These are phyloP conservation scores for Platichthys flesus DNA, from an alignment of 2,113 vertebrate genomes.

Conservation along the genomic window DNA sequence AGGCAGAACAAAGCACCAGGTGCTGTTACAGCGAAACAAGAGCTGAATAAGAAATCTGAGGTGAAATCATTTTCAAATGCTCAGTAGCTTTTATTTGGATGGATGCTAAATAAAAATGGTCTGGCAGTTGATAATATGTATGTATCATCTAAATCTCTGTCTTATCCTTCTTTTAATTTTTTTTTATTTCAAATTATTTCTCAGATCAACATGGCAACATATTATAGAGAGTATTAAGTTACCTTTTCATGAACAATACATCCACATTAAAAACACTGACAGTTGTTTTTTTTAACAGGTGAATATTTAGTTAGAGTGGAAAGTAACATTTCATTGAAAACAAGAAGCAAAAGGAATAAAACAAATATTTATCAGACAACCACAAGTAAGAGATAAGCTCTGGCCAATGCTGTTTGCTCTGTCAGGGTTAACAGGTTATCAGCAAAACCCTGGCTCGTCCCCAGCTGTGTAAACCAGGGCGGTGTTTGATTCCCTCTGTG, in stretches of 20 bases:
- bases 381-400: neutral
- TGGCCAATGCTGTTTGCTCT: neutral
- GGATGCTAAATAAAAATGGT: neutral
- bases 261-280: constrained; percentile 30
- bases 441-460: neutral
- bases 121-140: too few relatives aligned
- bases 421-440: neutral
- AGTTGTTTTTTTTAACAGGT: neutral
- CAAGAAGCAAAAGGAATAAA: constrained; percentile 1
- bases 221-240: constrained; percentile 21
- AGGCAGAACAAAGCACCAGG: constrained; percentile 39
- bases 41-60: constrained; percentile 10
- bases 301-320: neutral
- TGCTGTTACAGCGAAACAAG: neutral
- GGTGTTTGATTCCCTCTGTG: constrained; percentile 7
- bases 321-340: neutral
- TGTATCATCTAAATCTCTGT: neutral
- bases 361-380: constrained; percentile 1
- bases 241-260: constrained; percentile 29
- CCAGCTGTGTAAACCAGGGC: constrained; percentile 19
- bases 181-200: neutral
- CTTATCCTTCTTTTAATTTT: neutral
- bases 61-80: constrained; percentile 6
- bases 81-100: neutral
- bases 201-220: neutral